These are phyloP conservation scores for Phylloscopus whistleri DNA, from an alignment of 2,113 vertebrate genomes.

Conservation along the genomic window DNA sequence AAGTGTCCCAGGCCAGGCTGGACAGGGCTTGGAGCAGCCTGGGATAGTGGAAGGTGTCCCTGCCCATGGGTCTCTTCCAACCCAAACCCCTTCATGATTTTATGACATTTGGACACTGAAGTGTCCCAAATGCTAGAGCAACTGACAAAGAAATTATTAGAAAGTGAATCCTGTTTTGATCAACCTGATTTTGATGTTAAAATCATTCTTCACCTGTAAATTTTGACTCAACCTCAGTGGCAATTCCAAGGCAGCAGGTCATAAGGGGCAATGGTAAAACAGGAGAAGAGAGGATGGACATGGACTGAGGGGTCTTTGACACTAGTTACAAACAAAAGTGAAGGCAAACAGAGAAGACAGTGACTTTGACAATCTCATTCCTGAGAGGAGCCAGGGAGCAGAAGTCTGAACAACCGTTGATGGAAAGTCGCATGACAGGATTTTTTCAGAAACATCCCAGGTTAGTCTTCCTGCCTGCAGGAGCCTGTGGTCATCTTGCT, in stretches of 20 bases:
- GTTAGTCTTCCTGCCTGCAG: neutral
- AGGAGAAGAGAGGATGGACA: neutral
- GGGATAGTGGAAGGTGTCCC: neutral
- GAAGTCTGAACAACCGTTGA: neutral
- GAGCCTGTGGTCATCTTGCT: neutral
- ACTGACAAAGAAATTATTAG: neutral
- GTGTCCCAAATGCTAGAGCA: neutral
- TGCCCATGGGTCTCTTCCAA: neutral
- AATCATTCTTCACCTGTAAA: neutral
- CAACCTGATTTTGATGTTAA: neutral
- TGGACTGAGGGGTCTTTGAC: neutral
- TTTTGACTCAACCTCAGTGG: neutral
- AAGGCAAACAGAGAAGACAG: neutral
- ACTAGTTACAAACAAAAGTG: neutral
- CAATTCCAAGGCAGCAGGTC: neutral
- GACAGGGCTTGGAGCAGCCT: accelerated
- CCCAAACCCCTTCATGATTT: neutral
- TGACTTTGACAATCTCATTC: neutral
- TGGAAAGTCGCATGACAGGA: accelerated
- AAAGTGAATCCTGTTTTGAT: neutral
- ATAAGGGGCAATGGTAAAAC: neutral
- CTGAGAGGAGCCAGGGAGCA: neutral
- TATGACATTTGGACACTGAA: neutral
- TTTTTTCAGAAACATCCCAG: neutral
- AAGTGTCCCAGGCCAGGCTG: neutral